Base-by-base conservation (phyloP, 2,888 invertebrate genomes). In the Cephus nigrinus region DNA sequence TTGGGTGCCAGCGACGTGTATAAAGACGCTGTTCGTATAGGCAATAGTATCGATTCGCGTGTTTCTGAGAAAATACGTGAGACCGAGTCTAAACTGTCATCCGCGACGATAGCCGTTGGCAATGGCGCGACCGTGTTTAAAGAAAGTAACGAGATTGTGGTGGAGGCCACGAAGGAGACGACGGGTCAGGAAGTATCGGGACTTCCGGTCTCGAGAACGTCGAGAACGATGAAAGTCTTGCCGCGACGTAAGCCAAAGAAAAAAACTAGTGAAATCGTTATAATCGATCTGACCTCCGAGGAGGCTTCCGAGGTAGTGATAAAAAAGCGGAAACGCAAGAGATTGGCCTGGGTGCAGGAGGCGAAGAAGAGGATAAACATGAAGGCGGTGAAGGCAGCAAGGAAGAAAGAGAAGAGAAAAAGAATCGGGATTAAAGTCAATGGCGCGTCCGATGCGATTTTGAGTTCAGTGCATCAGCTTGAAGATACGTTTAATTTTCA, bases 261-360 rank as follows among this genome's bases (percentile, higher is more conserved):
- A 79, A 86, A 87, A 79, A 83, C 83, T 23, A 84, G 84, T 75
- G 85, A 90, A 69, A 86, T 90, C 80, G 81, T 89, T 76, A 78
- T 89, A 68, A 90, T 90, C n/a, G 90, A 90, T 83, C 80, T 90
- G 71, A 90, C 90, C 31, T 86, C 82, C 31, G 90, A 90, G 34
- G 82, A 82, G 72, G 84, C 83, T 34, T 82, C 82, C 74, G 87
- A 89, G 79, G 85, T 83, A 78, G 82, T 88, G 55, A 84, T 88
- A 78, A 89, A 86, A 34, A 85, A 84, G 5, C 83, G 84, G 33
- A 87, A 84, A 32, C 83, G 81, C 2, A 85, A 81, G 73, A 86
- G 85, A 80, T 77, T 87, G 4, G 78, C 79, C 3, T 90, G 90
- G 90, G 80, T 90, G 11, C 84, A 87, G 68, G 84, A 86, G 69